Percentiles rank a stretch among this genome's conserved stretches.
Conservation (phyloP, 1,140 invertebrate species). For the Drosophila nebulosa region DNA sequence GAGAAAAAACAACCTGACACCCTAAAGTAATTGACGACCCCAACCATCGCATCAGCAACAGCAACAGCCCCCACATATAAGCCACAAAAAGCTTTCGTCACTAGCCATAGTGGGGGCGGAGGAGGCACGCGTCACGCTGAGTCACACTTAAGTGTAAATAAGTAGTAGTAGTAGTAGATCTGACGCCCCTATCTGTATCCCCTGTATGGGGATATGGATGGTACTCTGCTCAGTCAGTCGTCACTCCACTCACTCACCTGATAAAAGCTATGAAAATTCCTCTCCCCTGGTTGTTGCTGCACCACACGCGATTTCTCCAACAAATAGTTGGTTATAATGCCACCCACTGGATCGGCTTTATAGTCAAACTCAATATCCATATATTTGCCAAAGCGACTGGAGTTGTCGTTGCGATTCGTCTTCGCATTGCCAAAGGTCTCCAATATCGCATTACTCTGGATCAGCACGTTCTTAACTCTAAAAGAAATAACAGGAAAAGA, state of each 20-base stretch:
- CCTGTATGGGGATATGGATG: not conserved
- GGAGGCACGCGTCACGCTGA: slow-evolving; percentile 59
- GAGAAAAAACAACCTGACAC: slow-evolving; percentile 29
- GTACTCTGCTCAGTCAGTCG: too few species aligned
- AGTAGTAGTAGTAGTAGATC: too few species aligned
- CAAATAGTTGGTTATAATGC: slow-evolving; percentile 97
- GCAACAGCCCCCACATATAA: not conserved
- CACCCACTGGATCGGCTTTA: slow-evolving; percentile 98
- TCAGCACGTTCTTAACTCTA: slow-evolving; percentile 97
- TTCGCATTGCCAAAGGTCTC: slow-evolving; percentile 99
- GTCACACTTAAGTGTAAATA: slow-evolving; percentile 44
- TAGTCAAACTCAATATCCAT: slow-evolving; percentile 99
- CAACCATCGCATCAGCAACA: not conserved
- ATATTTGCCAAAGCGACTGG: slow-evolving; percentile 98
- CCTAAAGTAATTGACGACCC: slow-evolving; percentile 39
- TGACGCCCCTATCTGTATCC: slow-evolving; percentile 11
- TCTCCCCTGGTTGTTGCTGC: slow-evolving; percentile 94
- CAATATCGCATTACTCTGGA: slow-evolving; percentile 97
- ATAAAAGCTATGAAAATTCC: slow-evolving; percentile 99
- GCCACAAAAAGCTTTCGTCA: slow-evolving; percentile 26
- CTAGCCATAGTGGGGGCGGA: not conserved
- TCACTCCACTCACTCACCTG: slow-evolving; percentile 85
- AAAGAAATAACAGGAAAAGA: slow-evolving; percentile 61
- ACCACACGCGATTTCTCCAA: slow-evolving; percentile 98
- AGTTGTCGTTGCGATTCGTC: slow-evolving; percentile 98